Evolutionary conservation across 2,888 invertebrate species (phyloP).

Genomic region (Dryobotodes eremita): DNA sequence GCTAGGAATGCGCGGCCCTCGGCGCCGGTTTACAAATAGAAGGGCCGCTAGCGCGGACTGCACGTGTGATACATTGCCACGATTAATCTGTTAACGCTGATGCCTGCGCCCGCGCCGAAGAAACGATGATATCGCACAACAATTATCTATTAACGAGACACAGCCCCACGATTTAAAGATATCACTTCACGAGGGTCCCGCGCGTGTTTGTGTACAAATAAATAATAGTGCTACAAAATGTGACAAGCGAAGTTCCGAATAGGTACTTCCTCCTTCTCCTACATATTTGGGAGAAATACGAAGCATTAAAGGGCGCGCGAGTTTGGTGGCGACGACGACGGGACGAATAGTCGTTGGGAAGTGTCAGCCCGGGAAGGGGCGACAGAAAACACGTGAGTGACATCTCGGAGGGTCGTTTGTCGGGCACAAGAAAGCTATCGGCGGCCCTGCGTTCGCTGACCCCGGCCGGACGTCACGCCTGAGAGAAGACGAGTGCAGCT

Average conservation of each 20-base stretch:
- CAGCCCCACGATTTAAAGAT: slow-evolving; percentile 58
- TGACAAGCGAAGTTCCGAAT: slow-evolving; percentile 28
- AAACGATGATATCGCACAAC: slow-evolving; percentile 74
- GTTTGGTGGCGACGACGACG: slow-evolving; percentile 27
- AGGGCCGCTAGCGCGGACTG: slow-evolving; percentile 88
- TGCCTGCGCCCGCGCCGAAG: slow-evolving; percentile 79
- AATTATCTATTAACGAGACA: slow-evolving; percentile 70
- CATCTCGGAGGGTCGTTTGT: slow-evolving; percentile 86
- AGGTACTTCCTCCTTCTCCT: slow-evolving; percentile 28
- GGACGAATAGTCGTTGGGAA: slow-evolving; percentile 54
- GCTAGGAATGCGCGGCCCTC: slow-evolving; percentile 89
- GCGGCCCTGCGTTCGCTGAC: slow-evolving; percentile 87
- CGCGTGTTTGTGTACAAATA: slow-evolving; percentile 64
- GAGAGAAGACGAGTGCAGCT: slow-evolving; percentile 86
- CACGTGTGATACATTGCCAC: slow-evolving; percentile 89
- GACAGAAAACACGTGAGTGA: slow-evolving; percentile 80
- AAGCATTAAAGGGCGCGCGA: slow-evolving; percentile 37
- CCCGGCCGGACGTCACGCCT: slow-evolving; percentile 88
- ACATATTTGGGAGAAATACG: slow-evolving; percentile 25
- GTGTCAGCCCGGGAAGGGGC: slow-evolving; percentile 71
- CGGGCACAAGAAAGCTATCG: slow-evolving; percentile 85
- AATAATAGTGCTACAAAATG: slow-evolving; percentile 42
- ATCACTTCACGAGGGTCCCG: slow-evolving; percentile 51
- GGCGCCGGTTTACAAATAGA: slow-evolving; percentile 91
- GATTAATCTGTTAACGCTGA: slow-evolving; percentile 88